Conservation (phyloP, 2,888 invertebrate genomes). For the Daptonema setosum region DNA sequence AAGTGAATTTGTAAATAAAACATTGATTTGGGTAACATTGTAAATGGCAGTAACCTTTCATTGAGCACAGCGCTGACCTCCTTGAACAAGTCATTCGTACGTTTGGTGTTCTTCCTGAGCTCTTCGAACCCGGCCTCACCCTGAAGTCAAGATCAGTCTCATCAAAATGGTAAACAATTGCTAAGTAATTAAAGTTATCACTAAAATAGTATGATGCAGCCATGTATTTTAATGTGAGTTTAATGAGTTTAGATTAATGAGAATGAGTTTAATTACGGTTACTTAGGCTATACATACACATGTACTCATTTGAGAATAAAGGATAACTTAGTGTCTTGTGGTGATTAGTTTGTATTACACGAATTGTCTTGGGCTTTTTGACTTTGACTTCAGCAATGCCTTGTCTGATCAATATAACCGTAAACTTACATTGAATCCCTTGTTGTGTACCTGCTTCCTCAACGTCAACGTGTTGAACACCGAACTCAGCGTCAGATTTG, state of each 20-base stretch:
- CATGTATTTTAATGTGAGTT: no score
- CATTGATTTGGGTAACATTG: not conserved
- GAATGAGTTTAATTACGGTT: no score
- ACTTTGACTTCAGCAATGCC: no score
- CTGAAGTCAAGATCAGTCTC: not conserved
- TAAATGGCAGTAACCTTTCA: not conserved
- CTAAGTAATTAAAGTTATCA: not conserved
- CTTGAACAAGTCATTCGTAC: not conserved
- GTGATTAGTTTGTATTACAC: no score
- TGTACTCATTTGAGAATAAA: no score
- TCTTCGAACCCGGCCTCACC: constrained; percentile 3
- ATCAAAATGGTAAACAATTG: no score
- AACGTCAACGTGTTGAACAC: not conserved
- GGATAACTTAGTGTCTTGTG: no score
- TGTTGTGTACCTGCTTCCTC: not conserved
- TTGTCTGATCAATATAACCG: no score
- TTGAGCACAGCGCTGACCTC: not conserved
- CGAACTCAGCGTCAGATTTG: no score
- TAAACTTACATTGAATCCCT: not conserved
- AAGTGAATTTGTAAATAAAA: not conserved
- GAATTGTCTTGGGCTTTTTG: no score
- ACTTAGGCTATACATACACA: no score
- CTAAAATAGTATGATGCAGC: not conserved
- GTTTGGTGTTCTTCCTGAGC: not conserved
- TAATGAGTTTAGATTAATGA: no score